phyloP scores from a whole-genome alignment of 64 coral and sea anemone species.

The Stylophora pistillata region DNA sequence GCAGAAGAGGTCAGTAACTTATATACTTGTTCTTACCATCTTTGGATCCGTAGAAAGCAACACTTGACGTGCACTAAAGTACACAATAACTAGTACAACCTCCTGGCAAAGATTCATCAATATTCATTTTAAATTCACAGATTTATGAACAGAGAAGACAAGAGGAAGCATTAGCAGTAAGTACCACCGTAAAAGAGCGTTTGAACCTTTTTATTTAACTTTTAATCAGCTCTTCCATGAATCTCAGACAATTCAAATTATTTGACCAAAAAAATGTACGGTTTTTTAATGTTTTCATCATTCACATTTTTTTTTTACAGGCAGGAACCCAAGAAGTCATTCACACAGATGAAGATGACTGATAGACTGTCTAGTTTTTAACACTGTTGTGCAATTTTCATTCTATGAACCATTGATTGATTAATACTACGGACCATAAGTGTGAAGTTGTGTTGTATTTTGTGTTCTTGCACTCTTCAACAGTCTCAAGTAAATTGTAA shows the following conservation, averaged over 20 bases:
- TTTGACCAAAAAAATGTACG: not conserved
- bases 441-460: no score
- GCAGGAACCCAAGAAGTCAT: slow-evolving; percentile 86
- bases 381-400: not conserved
- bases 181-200: not conserved
- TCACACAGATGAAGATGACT: slow-evolving; percentile 91
- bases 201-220: no score
- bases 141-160: slow-evolving; percentile 90
- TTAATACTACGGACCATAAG: no score
- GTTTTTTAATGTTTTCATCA: not conserved
- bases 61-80: no score
- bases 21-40: no score
- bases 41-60: no score
- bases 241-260: not conserved
- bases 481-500: no score
- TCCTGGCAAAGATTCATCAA: no score
- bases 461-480: no score
- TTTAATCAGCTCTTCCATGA: no score
- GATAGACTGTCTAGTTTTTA: not conserved
- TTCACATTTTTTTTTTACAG: slow-evolving; percentile 26
- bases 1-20: slow-evolving; percentile 77
- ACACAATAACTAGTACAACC: no score
- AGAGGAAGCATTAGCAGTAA: slow-evolving; percentile 80
- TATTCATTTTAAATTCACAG: slow-evolving; percentile 31
- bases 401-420: not conserved